Percentiles rank a stretch among this genome's conserved stretches.
phyloP scores from a whole-genome alignment of 2,888 invertebrate genomes.

The Loripinus fragilis region DNA sequence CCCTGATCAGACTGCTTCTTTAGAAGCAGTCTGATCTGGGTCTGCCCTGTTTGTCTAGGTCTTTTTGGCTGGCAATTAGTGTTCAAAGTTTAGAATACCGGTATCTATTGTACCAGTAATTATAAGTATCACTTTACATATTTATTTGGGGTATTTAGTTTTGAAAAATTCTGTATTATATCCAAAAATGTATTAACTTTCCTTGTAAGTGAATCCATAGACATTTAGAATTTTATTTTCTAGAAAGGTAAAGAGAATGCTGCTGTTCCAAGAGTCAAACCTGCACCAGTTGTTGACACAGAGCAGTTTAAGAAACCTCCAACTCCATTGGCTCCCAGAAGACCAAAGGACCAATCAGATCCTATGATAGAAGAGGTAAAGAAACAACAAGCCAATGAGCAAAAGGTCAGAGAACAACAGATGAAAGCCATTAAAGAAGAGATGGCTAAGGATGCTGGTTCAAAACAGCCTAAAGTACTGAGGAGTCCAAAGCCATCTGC shows the following conservation, averaged over 20 bases:
- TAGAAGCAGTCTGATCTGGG: too few species aligned
- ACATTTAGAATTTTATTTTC: not conserved
- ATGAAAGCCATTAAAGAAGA: conserved; percentile 31
- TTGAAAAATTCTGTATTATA: too few species aligned
- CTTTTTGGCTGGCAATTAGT: too few species aligned
- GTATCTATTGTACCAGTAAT: too few species aligned
- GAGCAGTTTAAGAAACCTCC: conserved; percentile 58
- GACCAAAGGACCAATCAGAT: conserved; percentile 53
- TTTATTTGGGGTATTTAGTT: too few species aligned
- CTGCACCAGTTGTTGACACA: conserved; percentile 67
- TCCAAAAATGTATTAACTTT: too few species aligned
- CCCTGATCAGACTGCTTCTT: too few species aligned
- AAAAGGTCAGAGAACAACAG: not conserved
- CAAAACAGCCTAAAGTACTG: conserved; percentile 38
- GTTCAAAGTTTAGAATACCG: too few species aligned
- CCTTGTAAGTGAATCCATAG: too few species aligned
- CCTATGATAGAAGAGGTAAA: conserved; percentile 19
- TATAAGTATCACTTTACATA: too few species aligned
- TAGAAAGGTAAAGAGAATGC: conserved; percentile 44
- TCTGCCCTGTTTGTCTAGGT: too few species aligned
- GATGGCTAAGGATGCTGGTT: conserved; percentile 40
- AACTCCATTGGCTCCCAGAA: conserved; percentile 69
- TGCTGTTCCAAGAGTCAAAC: conserved; percentile 27
- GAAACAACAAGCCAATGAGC: conserved; percentile 1
- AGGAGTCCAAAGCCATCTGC: conserved; percentile 42